These are phyloP conservation scores for Drosophila parvula DNA, from an alignment of 1,140 invertebrate species.

Conservation along the genomic window DNA sequence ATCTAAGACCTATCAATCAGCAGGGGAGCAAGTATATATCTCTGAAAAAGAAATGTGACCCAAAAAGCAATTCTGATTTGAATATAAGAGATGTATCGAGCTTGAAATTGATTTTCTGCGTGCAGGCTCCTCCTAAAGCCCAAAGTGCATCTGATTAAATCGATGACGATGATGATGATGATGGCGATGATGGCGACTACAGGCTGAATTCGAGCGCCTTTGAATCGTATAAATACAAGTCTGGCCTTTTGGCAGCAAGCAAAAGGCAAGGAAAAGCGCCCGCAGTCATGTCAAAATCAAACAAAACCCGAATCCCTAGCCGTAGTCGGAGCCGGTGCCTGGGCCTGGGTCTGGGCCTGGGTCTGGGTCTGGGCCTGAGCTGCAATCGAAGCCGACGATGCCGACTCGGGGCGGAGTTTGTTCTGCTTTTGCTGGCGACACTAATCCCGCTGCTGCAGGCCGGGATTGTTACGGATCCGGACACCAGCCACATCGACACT, in stretches of 20 bases:
- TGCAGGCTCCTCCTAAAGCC: constrained; percentile 1
- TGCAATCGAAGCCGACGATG: not conserved
- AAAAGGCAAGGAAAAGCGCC: constrained; percentile 38
- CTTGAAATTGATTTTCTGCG: not conserved
- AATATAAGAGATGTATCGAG: not conserved
- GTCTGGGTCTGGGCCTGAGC: not conserved
- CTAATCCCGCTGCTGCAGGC: constrained; percentile 53
- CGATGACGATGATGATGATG: constrained; percentile 23
- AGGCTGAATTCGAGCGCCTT: constrained; percentile 13
- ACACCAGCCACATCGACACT: constrained; percentile 7
- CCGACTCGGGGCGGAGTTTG: constrained; percentile 17
- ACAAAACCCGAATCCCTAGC: constrained; percentile 24
- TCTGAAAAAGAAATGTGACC: too few species aligned
- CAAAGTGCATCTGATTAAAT: constrained; percentile 57
- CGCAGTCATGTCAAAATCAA: constrained; percentile 54
- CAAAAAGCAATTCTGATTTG: too few species aligned
- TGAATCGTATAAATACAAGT: constrained; percentile 72
- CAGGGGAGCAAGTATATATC: not conserved
- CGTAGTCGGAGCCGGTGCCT: not conserved
- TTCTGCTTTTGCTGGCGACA: constrained; percentile 38
- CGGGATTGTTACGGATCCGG: constrained; percentile 24
- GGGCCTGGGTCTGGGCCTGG: not conserved
- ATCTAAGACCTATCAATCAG: too few species aligned
- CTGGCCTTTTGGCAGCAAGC: constrained; percentile 32
- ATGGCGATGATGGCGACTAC: constrained; percentile 13